Evolutionary conservation across 1,140 invertebrate species (phyloP).

Genomic region (Lethrus apterus): DNA sequence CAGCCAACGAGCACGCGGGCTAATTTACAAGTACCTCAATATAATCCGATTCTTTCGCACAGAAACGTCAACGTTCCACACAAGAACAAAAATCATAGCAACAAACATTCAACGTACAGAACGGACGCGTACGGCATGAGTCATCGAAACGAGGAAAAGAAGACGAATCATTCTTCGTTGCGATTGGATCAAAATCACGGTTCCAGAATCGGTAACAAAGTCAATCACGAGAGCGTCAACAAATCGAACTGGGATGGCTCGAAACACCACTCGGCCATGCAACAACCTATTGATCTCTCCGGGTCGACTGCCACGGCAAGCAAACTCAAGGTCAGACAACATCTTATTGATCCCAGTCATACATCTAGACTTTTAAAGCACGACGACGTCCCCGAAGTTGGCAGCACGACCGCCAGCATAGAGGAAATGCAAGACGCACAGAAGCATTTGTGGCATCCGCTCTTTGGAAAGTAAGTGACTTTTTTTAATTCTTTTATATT

Average conservation of each 20-base stretch:
- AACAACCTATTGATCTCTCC: constrained; percentile 33
- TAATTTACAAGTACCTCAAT: constrained; percentile 43
- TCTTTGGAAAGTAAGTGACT: constrained; percentile 58
- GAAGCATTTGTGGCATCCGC: constrained; percentile 59
- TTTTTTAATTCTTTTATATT: not conserved
- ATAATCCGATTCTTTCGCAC: constrained; percentile 32
- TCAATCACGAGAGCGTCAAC: not conserved
- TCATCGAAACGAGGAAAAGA: constrained; percentile 1
- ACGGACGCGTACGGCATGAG: constrained; percentile 6
- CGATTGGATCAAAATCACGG: not conserved
- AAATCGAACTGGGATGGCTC: not conserved
- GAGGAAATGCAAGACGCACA: constrained; percentile 44
- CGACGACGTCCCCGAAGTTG: constrained; percentile 48
- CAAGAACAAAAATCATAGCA: constrained; percentile 7
- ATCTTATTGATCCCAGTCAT: constrained; percentile 40
- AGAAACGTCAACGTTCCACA: constrained; percentile 5
- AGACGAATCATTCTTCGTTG: constrained; percentile 1
- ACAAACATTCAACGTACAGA: constrained; percentile 1
- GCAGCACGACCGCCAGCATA: constrained; percentile 47
- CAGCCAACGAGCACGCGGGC: constrained; percentile 34
- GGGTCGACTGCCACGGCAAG: constrained; percentile 26
- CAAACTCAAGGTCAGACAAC: constrained; percentile 42
- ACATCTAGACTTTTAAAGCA: constrained; percentile 35
- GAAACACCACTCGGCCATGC: constrained; percentile 7
- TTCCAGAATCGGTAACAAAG: not conserved